Evolutionary conservation across 1,140 invertebrate genomes (phyloP), one percentile per base, ranked within the genome.

Genomic region (Drosophila equinoxialis): DNA sequence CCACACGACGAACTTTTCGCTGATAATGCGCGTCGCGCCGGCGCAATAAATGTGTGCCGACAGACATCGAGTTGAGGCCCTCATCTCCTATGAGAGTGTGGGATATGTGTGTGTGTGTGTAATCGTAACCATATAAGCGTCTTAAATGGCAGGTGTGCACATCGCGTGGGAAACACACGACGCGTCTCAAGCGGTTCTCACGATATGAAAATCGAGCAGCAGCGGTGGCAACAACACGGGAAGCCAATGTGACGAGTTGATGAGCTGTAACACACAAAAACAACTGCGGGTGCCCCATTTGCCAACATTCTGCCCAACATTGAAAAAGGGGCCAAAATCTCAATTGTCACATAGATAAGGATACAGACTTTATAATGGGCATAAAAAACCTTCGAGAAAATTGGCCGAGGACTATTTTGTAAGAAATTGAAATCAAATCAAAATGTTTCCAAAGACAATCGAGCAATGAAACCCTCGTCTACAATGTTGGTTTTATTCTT

Each of bases 131-230:
- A 89, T 89, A 89, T 89, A 89, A 89, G 84, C 85, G 85, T 81
- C 84, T 89, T 89, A 85, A 91, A 85, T 91, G 90, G 90, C 90
- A 91, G 90, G 90, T 91, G 90, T 91, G 91, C 90, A 90, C 90
- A 87, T 91, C 90, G 90, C 90, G 90, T 91, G 90, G 90, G 90
- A 91, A 91, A 91, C 90, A 91, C 90, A 91, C 90, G 90, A 91
- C 90, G 91, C 79, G 75, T 68, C 83, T 79, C 77, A 79, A 90
- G 89, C 79, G 74, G 90, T 91, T 91, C 90, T 91, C 90, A 91
- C 90, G 90, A 90, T 91, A 91, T 72, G 77, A 89, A 91, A 91
- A 89, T 85, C 90, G 90, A 85, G 87, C 86, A 85, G 79, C 14
- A 17, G 66, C 58, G 42, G 78, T 62, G 74, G 65, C 67, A 54